Conservation (phyloP, 2,113 vertebrate species). For the Gnathonemus echidnorhynchus region DNA sequence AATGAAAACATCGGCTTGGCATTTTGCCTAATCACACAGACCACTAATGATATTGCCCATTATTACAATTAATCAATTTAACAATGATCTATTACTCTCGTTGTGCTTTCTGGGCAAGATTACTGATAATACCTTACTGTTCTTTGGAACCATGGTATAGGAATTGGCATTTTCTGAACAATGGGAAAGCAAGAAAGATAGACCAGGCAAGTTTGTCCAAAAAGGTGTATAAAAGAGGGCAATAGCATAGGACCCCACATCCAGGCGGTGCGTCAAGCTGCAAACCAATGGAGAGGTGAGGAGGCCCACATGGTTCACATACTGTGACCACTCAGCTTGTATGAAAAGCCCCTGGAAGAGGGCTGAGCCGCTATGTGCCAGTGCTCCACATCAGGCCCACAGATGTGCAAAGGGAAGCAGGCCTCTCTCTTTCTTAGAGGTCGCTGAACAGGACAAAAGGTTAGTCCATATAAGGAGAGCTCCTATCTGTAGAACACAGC, state of each 20-base stretch:
- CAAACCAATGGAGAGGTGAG: not conserved
- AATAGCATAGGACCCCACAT: not conserved
- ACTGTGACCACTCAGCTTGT: not conserved
- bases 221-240: not conserved
- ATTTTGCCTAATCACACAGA: not conserved
- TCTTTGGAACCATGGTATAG: not conserved
- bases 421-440: conserved; percentile 19
- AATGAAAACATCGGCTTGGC: not conserved
- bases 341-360: not conserved
- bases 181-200: not conserved
- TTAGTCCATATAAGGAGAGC: conserved; percentile 51
- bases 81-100: not conserved
- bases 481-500: conserved; percentile 41
- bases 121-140: not conserved
- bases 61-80: not conserved
- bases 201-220: not conserved
- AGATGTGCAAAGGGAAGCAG: conserved; percentile 22
- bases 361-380: not conserved
- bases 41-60: not conserved
- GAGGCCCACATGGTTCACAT: not conserved
- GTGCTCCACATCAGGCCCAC: conserved; percentile 24
- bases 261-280: not conserved
- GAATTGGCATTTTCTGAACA: not conserved
- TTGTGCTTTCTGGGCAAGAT: not conserved
- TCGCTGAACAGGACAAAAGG: conserved; percentile 47